Base-by-base conservation (phyloP, 2,888 invertebrate genomes). In the Agrilus cyanescens region DNA sequence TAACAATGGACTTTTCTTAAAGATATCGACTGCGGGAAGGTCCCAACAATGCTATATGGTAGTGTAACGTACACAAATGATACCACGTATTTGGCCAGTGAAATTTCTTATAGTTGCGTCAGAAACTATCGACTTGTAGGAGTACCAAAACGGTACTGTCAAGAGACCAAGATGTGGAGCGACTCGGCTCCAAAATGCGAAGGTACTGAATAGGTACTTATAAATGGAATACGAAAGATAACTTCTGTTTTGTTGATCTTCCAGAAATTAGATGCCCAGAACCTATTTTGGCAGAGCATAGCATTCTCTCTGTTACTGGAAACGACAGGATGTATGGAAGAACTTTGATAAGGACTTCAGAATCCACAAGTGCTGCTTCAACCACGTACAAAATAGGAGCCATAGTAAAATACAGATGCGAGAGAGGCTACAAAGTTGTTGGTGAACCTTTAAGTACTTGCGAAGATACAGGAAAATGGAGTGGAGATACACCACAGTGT, bases 21-120 rank as follows among this genome's bases (percentile, higher is more conserved):
- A 91, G 91, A 85, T 62, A 79, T 93, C 48, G 90, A 93, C 59
- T 93, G 93, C 60, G 91, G 89, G 5, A 80, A 85, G 58, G 80
- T 91, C 12, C 76, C 85, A 2, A 78, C 87, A 0, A 66, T 90
- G 51, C 75, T 82, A 0, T 86, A 85, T 58, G 93, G 91, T 4
- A 73, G 78, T 14, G 74, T 82, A 1, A 80, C 80, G 33, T 85
- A 91, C 53, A 64, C 78, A 1, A 85, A 87, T 56, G 81, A 77
- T 15, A 84, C 82, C 1, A 90, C 90, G 0, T 82, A 84, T 60
- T 69, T 90, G 36, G 84, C 82, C 47, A 89, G 89, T 55, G 75
- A 85, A 52, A 81, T 90, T 14, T 72, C 75, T 12, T 91, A 90
- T 65, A 78, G 77, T 25, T 93, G 93, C 60, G 75, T 80, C 2